These are phyloP conservation scores for Alentia gelatinosa DNA, from an alignment of 2,888 invertebrate species.

Conservation along the genomic window DNA sequence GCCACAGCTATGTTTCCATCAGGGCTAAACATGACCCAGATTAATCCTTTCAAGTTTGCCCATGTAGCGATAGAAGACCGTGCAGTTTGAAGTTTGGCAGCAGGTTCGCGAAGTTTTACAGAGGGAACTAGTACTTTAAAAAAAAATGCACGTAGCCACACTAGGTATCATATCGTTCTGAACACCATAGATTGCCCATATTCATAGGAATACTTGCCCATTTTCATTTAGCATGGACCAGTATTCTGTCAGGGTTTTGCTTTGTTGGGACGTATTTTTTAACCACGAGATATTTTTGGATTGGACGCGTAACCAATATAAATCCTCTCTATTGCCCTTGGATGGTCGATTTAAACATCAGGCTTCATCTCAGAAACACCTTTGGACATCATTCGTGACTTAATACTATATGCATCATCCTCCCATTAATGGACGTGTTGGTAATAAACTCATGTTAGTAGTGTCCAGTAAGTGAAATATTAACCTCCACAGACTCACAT, in stretches of 20 bases:
- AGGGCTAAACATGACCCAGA: background rate
- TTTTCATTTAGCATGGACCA: background rate
- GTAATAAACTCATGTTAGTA: too few relatives aligned
- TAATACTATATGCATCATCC: too few relatives aligned
- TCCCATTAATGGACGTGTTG: too few relatives aligned
- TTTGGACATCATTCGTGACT: too few relatives aligned
- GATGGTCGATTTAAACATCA: background rate
- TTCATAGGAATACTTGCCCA: background rate
- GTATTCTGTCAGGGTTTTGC: background rate
- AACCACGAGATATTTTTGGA: background rate
- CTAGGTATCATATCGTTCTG: background rate
- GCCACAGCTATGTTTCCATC: slow-evolving; percentile 25
- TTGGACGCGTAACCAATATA: background rate
- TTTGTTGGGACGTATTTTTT: background rate
- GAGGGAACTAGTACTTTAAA: background rate
- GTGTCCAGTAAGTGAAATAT: too few relatives aligned
- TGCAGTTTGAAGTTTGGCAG: background rate
- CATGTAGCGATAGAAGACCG: background rate
- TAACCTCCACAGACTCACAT: too few relatives aligned
- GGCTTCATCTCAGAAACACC: background rate
- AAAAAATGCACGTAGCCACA: slow-evolving; percentile 19
- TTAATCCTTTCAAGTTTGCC: background rate
- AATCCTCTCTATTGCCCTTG: background rate
- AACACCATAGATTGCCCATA: background rate
- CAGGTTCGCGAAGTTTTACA: background rate